Base-by-base conservation (phyloP, 2,113 vertebrate species). In the Leptobrachium leishanense region DNA sequence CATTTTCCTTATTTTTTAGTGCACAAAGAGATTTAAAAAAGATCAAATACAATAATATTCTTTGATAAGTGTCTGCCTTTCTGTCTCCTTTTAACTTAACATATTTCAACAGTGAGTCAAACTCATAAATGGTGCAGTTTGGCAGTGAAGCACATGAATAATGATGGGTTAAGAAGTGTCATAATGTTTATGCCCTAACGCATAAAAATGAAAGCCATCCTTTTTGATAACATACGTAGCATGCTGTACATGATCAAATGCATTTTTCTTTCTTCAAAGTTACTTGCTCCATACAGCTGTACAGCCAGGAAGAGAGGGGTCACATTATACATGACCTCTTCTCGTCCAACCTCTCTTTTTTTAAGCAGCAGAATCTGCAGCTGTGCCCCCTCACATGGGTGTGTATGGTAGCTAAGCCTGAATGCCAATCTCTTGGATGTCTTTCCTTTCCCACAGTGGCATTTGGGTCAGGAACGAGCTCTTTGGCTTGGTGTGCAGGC, bases 341-440 rank as follows among this genome's bases (percentile, higher is more conserved):
- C 55, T 84, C 72, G 53, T 75, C 79, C 65, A 67, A 85, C 31
- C 70, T 84, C 70, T 68, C 79, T 79, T 11, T 55, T 79, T 71
- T 77, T 74, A 83, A 77, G 83, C 85, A 81, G 76, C 71, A 85
- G 85, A 86, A 81, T 39, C 79, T 84, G 85, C 88, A 91, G 89
- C 90, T 91, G 91, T 84, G 84, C 72, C 82, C 77, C 74, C 62
- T 77, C 79, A 75, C 82, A 88, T 68, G 88, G 88, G 88, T 31
- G 87, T 89, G 88, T 89, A 84, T 76, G 82, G 81, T 84, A 84
- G 85, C 84, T 86, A 85, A 80, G 1, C 88, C 84, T 81, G 79
- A 66, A 90, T 89, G 84, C 86, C 89, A 88, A 13, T 20, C 55
- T 57, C 81, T 81, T 77, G 85, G 86, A 70, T 87, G 83, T 87